Conservation (phyloP, 1,140 invertebrate genomes). For the Meloidogyne floridensis region DNA sequence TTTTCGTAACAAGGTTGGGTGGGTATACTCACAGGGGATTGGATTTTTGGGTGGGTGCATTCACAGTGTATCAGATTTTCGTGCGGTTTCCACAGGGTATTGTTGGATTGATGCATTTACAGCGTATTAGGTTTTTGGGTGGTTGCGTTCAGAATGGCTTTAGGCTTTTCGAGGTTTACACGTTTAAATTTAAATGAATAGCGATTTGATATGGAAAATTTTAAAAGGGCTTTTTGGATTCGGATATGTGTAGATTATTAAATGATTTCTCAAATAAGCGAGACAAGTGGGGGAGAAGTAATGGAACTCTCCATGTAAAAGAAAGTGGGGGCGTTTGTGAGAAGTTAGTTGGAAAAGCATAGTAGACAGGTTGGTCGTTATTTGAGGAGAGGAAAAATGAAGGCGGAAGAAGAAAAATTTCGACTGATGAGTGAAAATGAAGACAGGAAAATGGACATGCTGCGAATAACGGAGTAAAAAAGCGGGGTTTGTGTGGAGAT, state of each 20-base stretch:
- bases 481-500: not conserved
- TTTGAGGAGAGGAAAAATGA: not conserved
- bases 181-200: no score
- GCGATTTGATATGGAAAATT: not conserved
- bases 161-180: no score
- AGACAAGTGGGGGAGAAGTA: not conserved
- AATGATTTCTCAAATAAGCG: not conserved
- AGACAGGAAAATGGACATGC: not conserved
- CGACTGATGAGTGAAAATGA: not conserved
- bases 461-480: conserved; percentile 4
- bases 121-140: no score
- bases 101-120: no score
- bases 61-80: no score
- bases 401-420: not conserved
- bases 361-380: conserved; percentile 6
- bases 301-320: not conserved
- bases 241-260: not conserved
- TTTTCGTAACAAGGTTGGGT: no score
- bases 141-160: no score
- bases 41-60: no score
- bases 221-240: not conserved
- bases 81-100: no score
- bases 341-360: not conserved
- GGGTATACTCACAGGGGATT: no score
- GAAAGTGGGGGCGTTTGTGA: not conserved